Evolutionary conservation across 2,888 invertebrate genomes (phyloP), one percentile per base, ranked within the genome.

Genomic region (Kuschelorhynchus macadamiae): DNA sequence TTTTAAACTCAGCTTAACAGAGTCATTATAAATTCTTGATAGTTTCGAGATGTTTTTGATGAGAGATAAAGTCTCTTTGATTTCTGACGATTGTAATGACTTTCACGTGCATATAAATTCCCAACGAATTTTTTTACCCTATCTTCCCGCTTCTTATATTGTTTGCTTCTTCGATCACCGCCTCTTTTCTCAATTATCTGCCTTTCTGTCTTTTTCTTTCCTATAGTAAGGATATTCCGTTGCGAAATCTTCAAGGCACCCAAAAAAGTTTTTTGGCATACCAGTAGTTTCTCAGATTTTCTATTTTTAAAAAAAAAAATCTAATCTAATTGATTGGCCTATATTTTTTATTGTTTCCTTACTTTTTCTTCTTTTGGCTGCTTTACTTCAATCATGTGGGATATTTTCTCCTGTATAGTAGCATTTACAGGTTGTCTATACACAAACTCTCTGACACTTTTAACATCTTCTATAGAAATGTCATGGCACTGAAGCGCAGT

Each of bases 401-500:
- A 50, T 50, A 3, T 39, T 39, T 39, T 39, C 14, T 3, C 11
- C 12, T 39, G 11, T 39, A 44, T 5, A 8, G 4, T 16, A n/a
- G n/a, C n/a, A 8, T 44, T 44, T 14, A 44, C 16, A 14, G 44
- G 18, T 44, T 44, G 44, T 44, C 11, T 44, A 14, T 44, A 44
- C 44, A 44, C 17, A 44, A 44, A 44, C 44, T 50, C 17, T 46
- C 50, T 50, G 21, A 50, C 21, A 50, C 46, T 8, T 21, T 20
- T 50, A 20, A 50, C 50, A 25, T 50, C n/a, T n/a, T n/a, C 50
- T 50, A 25, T 25, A 12, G 3, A 9, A 50, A 50, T 18, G 20
- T 50, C 50, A 50, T 50, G 21, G 50, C 12, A 21, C 50, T 50
- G 30, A 50, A 50, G 21, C 25, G 50, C 50, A 50, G 50, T 50